Evolutionary conservation across 1,140 invertebrate genomes (phyloP).

Genomic region (Drosophila ambigua): DNA sequence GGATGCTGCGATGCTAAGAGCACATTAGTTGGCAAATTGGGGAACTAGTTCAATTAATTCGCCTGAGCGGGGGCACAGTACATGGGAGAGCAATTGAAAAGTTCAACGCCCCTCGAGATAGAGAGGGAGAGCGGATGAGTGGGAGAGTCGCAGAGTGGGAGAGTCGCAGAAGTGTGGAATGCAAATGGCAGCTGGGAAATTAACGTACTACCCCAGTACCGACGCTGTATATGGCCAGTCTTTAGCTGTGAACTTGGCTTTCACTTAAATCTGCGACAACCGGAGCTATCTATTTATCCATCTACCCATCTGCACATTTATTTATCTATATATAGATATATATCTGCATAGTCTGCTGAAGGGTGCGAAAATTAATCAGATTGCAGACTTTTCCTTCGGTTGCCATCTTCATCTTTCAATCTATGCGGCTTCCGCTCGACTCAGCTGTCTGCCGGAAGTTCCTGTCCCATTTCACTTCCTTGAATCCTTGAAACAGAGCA

Average conservation of each 20-base stretch:
- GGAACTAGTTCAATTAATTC: slow-evolving; percentile 52
- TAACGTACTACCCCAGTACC: too few species aligned
- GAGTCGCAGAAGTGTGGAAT: too few species aligned
- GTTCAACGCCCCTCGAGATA: slow-evolving; percentile 1
- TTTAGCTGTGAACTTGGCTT: too few species aligned
- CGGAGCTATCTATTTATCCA: too few species aligned
- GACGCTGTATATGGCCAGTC: too few species aligned
- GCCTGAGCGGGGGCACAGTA: slow-evolving; percentile 12
- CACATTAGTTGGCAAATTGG: slow-evolving; percentile 54
- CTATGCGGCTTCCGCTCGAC: slow-evolving; percentile 21
- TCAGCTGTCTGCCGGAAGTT: slow-evolving; percentile 29
- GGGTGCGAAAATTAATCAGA: slow-evolving; percentile 12
- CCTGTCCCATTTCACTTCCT: slow-evolving; percentile 35
- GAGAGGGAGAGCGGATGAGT: too few species aligned
- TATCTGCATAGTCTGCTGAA: not conserved
- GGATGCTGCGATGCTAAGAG: slow-evolving; percentile 8
- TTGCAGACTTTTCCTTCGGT: not conserved
- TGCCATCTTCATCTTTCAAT: slow-evolving; percentile 21
- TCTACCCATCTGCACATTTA: too few species aligned
- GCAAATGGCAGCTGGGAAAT: too few species aligned
- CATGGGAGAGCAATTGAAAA: slow-evolving; percentile 31
- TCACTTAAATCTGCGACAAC: too few species aligned
- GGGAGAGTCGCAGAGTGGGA: too few species aligned
- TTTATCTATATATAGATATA: too few species aligned
- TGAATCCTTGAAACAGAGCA: not conserved